Evolutionary conservation across 2,797 vertebrate species (phyloP).

Genomic region (Octomys mimax): DNA sequence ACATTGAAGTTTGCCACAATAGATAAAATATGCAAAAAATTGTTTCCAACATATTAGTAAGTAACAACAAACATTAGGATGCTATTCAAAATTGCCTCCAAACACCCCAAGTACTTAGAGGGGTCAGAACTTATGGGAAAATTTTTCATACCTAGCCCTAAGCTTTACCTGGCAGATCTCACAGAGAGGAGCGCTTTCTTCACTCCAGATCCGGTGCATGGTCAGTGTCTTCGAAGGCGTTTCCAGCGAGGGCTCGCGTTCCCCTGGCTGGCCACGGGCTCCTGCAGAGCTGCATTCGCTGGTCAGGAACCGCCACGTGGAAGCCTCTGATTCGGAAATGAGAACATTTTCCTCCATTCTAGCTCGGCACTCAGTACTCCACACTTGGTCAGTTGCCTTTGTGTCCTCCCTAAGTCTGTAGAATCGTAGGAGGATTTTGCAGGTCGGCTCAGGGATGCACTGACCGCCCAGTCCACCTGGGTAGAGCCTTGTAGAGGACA

Average conservation of each 20-base stretch:
- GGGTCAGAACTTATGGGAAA: background rate
- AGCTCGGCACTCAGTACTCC: background rate
- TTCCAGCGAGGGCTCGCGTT: too few relatives aligned
- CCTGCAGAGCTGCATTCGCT: background rate
- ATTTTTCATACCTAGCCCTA: background rate
- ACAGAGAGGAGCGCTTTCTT: background rate
- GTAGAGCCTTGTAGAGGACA: background rate
- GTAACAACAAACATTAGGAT: background rate
- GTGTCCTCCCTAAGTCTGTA: background rate
- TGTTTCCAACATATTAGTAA: background rate
- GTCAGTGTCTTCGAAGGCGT: accelerated
- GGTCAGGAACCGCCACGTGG: background rate
- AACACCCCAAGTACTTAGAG: background rate
- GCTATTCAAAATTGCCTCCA: background rate
- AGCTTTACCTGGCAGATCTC: too few relatives aligned
- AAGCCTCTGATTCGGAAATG: background rate
- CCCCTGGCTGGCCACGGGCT: background rate
- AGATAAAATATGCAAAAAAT: background rate
- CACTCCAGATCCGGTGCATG: background rate
- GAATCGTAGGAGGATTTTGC: background rate
- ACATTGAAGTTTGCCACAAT: background rate
- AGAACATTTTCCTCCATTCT: background rate
- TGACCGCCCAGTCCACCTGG: background rate
- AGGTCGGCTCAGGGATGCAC: background rate
- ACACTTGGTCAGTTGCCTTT: too few relatives aligned